Conservation (phyloP, 53 echinoderm and acorn worm species). For the Zoroaster sp. region DNA sequence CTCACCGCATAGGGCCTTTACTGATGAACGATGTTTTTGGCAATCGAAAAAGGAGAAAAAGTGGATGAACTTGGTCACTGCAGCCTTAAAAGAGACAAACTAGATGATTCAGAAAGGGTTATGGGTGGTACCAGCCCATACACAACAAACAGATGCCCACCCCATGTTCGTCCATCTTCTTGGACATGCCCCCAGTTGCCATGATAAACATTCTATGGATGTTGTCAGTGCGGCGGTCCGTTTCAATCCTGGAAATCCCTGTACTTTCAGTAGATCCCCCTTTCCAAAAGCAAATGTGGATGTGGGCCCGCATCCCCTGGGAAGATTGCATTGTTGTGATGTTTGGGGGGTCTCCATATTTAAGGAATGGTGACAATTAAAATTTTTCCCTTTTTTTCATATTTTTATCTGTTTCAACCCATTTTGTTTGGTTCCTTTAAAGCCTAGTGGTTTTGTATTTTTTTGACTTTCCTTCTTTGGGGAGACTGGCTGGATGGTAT, state of each 20-base stretch:
- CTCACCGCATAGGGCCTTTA: background rate
- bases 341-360: conserved; percentile 1
- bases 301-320: background rate
- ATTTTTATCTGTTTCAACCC: background rate
- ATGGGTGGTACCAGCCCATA: background rate
- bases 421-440: background rate
- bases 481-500: background rate
- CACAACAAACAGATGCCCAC: background rate
- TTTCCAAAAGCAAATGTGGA: conserved; percentile 25
- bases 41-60: background rate
- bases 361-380: background rate
- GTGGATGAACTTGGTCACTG: background rate
- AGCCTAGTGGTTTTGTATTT: background rate
- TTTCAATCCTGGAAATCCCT: conserved; percentile 14
- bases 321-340: background rate
- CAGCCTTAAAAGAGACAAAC: background rate
- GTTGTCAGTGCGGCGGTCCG: background rate
- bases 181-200: conserved; percentile 32
- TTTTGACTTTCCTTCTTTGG: background rate
- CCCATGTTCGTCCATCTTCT: conserved; percentile 20
- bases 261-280: conserved; percentile 4
- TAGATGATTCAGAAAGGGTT: background rate
- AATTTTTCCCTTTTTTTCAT: background rate
- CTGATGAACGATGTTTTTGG: background rate
- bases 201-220: conserved; percentile 44